Evolutionary conservation across 2,797 vertebrate species (phyloP), one percentile per base, ranked within the genome.

Genomic region (Sparus aurata): DNA sequence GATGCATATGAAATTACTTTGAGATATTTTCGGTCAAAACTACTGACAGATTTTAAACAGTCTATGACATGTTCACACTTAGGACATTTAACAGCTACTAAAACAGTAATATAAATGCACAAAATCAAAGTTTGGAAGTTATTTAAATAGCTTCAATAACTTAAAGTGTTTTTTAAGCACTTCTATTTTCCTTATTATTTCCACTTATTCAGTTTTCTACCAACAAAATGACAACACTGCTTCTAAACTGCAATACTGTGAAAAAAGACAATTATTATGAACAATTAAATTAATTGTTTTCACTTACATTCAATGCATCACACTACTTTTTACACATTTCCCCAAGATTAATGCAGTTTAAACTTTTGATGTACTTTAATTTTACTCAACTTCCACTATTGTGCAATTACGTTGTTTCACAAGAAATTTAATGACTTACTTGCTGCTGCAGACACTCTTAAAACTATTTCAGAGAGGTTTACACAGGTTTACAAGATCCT

Each of bases 1-100:
- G 59, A 87, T 87, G 82, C 58, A 82, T 79, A 69, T 85, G 61
- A 87, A 73, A 91, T 87, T 69, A 71, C 60, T 82, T 65, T 25
- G 47, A 86, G 69, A 86, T 54, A 73, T 67, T 69, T 73, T 74
- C 77, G 82, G 76, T 79, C 73, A 55, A 70, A 87, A 47, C 11
- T 70, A 69, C 55, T 81, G 73, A 74, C 49, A 65, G 46, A 80
- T 61, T 77, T 59, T 84, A 86, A 85, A 82, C 55, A 75, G n/a
- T 18, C 43, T 22, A 22, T 69, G 75, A 69, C 38, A 73, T 43
- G 41, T 81, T 72, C 64, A 38, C 45, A 75, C 27, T 43, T 58
- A 15, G 86, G 77, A 75, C 61, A 74, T 78, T 80, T 71, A 16
- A 76, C 61, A 57, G 61, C 53, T 38, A 34, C 38, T 62, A 50